Percentiles rank a stretch among this genome's conserved stretches.
phyloP scores from a whole-genome alignment of 1,140 invertebrate genomes.

The Oryctes rhinoceros region DNA sequence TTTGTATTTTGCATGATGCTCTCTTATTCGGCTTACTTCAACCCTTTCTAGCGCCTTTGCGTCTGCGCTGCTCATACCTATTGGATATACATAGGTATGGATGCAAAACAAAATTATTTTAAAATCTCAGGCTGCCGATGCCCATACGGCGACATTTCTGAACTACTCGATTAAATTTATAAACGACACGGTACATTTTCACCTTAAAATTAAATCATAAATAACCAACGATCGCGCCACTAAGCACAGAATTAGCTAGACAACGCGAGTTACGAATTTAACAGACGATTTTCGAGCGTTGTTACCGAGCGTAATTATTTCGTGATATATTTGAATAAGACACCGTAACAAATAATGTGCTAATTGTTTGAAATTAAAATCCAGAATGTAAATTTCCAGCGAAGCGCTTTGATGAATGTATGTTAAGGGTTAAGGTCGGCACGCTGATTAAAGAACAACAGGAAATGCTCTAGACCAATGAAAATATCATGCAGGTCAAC shows the following conservation, averaged over 20 bases:
- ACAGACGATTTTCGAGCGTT: not conserved
- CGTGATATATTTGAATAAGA: not conserved
- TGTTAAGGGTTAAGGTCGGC: conserved; percentile 24
- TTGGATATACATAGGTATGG: too few species aligned
- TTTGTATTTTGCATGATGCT: too few species aligned
- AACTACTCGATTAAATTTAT: too few species aligned
- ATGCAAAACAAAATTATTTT: too few species aligned
- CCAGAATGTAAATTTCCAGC: not conserved
- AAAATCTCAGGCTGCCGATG: too few species aligned
- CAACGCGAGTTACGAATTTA: not conserved
- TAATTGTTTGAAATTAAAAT: conserved; percentile 25
- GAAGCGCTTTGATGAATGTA: not conserved
- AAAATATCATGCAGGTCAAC: conserved; percentile 15
- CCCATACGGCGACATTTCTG: too few species aligned
- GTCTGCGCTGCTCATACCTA: too few species aligned
- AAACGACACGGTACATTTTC: too few species aligned
- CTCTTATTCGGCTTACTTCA: too few species aligned
- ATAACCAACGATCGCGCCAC: not conserved
- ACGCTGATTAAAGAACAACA: not conserved
- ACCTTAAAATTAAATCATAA: too few species aligned
- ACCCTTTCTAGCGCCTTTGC: too few species aligned
- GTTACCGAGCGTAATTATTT: not conserved
- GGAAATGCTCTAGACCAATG: conserved; percentile 33
- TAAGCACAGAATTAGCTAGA: not conserved
- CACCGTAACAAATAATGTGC: conserved; percentile 20